These are phyloP conservation scores for Oligia latruncula DNA, from an alignment of 2,888 invertebrate genomes.

Conservation along the genomic window DNA sequence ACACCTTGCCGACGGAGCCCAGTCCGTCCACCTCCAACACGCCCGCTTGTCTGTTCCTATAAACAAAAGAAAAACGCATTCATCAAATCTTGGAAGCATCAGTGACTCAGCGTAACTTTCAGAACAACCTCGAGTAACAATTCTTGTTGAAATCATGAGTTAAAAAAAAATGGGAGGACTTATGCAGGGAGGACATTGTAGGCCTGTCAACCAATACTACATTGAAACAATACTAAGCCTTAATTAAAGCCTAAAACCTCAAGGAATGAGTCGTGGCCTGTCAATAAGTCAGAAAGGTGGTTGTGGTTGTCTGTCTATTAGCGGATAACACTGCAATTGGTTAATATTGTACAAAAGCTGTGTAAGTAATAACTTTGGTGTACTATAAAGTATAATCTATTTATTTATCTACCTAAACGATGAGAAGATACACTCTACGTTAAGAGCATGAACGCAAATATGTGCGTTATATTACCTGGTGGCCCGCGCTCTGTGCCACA, in stretches of 20 bases:
- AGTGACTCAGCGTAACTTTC: too few species aligned
- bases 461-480: conserved; percentile 77
- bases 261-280: not conserved
- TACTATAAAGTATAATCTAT: not conserved
- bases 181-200: not conserved
- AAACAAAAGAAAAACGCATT: conserved; percentile 45
- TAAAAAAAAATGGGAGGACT: too few species aligned
- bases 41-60: conserved; percentile 95
- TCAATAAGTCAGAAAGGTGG: not conserved
- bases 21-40: conserved; percentile 97
- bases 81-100: too few species aligned
- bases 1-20: conserved; percentile 94
- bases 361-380: not conserved
- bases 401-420: not conserved
- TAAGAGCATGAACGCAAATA: not conserved
- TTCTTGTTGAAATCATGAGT: not conserved
- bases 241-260: not conserved
- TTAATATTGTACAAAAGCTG: not conserved
- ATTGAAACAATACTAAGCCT: not conserved
- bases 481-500: conserved; percentile 90
- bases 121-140: not conserved
- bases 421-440: not conserved
- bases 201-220: not conserved
- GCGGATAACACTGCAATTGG: not conserved
- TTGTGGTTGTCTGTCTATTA: not conserved